These are phyloP conservation scores for Alcedo atthis DNA, from an alignment of 2,797 vertebrate genomes.

Conservation along the genomic window DNA sequence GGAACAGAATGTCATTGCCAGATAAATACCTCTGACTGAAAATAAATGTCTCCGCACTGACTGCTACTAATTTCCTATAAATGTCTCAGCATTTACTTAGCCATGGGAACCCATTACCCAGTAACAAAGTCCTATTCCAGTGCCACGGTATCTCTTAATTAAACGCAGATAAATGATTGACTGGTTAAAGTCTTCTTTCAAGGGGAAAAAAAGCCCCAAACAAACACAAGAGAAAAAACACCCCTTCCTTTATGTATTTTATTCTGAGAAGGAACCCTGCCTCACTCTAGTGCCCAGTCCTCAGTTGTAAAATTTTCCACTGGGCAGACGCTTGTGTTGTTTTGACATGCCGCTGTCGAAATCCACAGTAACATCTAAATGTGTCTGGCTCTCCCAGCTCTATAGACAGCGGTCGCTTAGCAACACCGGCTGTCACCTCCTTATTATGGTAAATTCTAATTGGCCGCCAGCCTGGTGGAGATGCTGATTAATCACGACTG, in stretches of 20 bases:
- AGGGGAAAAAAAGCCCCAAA: not conserved
- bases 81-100: conserved; percentile 70
- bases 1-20: conserved; percentile 66
- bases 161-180: conserved; percentile 68
- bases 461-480: conserved; percentile 74
- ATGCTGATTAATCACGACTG: conserved; percentile 77
- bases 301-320: conserved; percentile 72
- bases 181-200: conserved; percentile 59
- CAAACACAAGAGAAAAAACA: not conserved
- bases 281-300: conserved; percentile 47
- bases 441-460: conserved; percentile 78
- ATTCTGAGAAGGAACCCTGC: conserved; percentile 64
- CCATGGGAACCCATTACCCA: conserved; percentile 62
- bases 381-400: conserved; percentile 74
- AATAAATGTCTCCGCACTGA: conserved; percentile 64
- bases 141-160: conserved; percentile 74
- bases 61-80: conserved; percentile 69
- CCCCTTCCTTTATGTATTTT: conserved; percentile 51
- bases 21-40: conserved; percentile 73
- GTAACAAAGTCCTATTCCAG: conserved; percentile 54
- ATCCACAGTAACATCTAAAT: conserved; percentile 78
- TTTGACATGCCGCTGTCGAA: conserved; percentile 75
- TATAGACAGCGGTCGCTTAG: conserved; percentile 77
- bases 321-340: conserved; percentile 73
- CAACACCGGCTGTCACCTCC: conserved; percentile 78